Base-by-base conservation (phyloP, 2,113 vertebrate species). In the Athene cunicularia region DNA sequence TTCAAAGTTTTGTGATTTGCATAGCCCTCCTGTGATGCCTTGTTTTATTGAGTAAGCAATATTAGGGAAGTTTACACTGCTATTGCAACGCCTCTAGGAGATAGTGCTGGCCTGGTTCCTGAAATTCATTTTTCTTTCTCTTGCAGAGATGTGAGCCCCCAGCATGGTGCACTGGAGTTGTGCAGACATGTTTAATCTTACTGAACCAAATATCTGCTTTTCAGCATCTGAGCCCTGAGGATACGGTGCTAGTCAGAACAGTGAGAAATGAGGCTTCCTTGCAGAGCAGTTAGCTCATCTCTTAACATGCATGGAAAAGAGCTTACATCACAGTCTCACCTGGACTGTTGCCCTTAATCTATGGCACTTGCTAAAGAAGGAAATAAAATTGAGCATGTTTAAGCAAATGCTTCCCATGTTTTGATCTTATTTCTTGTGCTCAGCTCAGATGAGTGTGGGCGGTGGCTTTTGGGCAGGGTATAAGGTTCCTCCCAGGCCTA, bases 321-420 rank as follows among this genome's bases (percentile, higher is more conserved):
- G 94, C 85, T 97, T 87, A 95, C 91, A 80, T 96, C 96, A 97
- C 96, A 32, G 67, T 52, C 83, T 96, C 81, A 95, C 93, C 94
- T 97, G 95, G 97, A 88, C 71, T 74, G 71, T 14, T 95, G 96
- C 94, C 89, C 90, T 95, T 82, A 19, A 77, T 95, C 84, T 64
- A 5, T 60, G 89, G 62, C 68, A 64, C 91, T 95, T 91, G 73
- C 89, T 95, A 72, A 85, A 93, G 95, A 89, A 93, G 94, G 94
- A 96, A 93, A 77, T 80, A 89, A 87, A 97, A 55, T 12, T 0
- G 23, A 95, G 93, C 91, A 28, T 94, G 95, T 97, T 96, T 66
- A 87, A 94, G 94, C 94, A 95, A 33, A 95, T 88, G 81, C 75
- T 96, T 93, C 88, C 89, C 79, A 59, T 95, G 95, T 95, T 95